Evolutionary conservation across 2,888 invertebrate species (phyloP), one percentile per base, ranked within the genome.

Genomic region (Nephrotoma appendiculata): DNA sequence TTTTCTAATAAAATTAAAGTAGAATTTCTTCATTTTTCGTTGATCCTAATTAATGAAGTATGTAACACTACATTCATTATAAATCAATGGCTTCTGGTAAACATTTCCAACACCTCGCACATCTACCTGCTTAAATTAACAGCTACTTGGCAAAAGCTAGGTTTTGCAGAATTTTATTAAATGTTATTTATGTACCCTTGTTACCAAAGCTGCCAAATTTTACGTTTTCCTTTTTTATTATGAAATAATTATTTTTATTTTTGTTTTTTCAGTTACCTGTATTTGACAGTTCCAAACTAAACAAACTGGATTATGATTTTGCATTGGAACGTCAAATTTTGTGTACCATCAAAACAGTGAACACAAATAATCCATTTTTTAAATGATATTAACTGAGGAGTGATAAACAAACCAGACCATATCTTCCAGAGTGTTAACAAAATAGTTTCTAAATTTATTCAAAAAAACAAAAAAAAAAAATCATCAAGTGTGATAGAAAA

Each of bases 331-430:
- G 92, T 86, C 92, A 92, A 89, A 90, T 91, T 52, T 89, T 92
- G 86, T 91, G 91, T 89, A 91, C 91, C 86, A 91, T 91, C 89
- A 91, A 91, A 89, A 91, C 91, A 0, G 90, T 90, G 52, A 90
- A n/a, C 86, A 90, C 91, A 15, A 91, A 90, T 88, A 92, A 92
- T 90, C 91, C 91, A 31, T 91, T 92, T 88, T 92, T 91, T 71
- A 87, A 88, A 86, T 87, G 87, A 87, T 84, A 84, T 42, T 84
- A 84, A 84, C 15, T 42, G 42, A 42, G 31, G 31, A 31, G 31
- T 71, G 71, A 71, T 31, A 31, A 31, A 31, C 31, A 31, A 31
- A 31, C 2, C 52, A 52, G 31, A 52, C 15, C 52, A 71, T 71
- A 31, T 9, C 71, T 71, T 71, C 31, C 31, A 9, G 31, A 71